A percentile compares a stretch with the other conserved stretches of the same genome.
phyloP scores from a whole-genome alignment of 2,797 vertebrate species.

The Oreonectes daqikongensis region DNA sequence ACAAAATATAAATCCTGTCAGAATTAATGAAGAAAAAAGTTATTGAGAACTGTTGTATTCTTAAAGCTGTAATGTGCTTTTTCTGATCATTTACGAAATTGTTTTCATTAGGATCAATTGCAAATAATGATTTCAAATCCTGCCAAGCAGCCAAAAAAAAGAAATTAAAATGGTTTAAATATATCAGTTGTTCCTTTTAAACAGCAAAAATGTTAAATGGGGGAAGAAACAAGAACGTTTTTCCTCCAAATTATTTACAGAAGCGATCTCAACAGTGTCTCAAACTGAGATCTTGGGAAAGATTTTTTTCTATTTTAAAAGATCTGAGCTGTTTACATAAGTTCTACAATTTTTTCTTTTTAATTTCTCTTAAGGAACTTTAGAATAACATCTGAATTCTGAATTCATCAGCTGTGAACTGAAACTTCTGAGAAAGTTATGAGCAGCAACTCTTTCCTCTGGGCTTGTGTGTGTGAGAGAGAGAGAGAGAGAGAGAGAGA shows the following conservation, averaged over 20 bases:
- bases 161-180: background rate
- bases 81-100: too few relatives aligned
- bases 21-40: background rate
- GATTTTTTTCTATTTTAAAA: background rate
- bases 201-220: background rate
- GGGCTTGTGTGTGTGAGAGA: conserved; percentile 9
- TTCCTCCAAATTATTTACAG: background rate
- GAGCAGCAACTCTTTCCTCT: background rate
- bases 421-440: background rate
- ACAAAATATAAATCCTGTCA: background rate
- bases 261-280: background rate
- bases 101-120: background rate
- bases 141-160: too few relatives aligned
- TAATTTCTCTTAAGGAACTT: background rate
- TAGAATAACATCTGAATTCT: background rate
- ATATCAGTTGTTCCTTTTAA: background rate
- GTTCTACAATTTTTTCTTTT: background rate
- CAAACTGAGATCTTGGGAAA: background rate
- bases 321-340: background rate
- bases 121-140: background rate
- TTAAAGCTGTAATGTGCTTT: too few relatives aligned
- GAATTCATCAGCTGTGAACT: background rate
- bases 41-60: too few relatives aligned
- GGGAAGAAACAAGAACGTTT: background rate
- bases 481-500: too few relatives aligned